A percentile compares a stretch with the other conserved stretches of the same genome.
Conservation (phyloP, 2,888 invertebrate genomes). For the Dolichopus griseipennis region DNA sequence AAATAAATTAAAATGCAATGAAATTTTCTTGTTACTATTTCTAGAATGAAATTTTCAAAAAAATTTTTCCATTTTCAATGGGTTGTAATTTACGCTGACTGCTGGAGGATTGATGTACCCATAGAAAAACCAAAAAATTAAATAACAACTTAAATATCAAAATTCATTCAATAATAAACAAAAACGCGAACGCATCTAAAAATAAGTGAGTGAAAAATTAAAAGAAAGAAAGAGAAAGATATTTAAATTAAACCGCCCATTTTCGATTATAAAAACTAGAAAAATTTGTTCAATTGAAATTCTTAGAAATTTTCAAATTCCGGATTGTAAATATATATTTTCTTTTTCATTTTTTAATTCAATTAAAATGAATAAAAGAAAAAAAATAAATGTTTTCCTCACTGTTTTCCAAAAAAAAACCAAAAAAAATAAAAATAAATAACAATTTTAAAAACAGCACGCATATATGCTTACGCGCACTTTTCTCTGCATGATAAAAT, state of each 20-base stretch:
- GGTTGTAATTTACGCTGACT: no score
- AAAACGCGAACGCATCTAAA: neutral
- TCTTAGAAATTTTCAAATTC: neutral
- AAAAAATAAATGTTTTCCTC: neutral
- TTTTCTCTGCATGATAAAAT: neutral
- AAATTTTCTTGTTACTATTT: no score
- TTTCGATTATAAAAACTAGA: neutral
- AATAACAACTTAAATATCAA: neutral
- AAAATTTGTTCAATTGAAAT: slow-evolving; percentile 5
- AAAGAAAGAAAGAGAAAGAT: no score
- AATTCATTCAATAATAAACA: neutral
- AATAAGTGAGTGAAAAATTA: neutral
- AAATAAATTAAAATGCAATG: no score
- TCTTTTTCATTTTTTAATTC: neutral
- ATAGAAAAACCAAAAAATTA: no score
- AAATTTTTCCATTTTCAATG: no score
- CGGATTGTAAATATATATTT: neutral
- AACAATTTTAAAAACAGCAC: no score
- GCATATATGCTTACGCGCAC: neutral
- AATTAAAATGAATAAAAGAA: neutral
- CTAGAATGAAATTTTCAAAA: no score
- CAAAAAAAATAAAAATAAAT: no score
- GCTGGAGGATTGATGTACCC: no score
- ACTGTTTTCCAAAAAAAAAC: no score
- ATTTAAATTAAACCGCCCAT: neutral